These are phyloP conservation scores for Climacteris rufus DNA, from an alignment of 2,113 vertebrate species.

Conservation along the genomic window DNA sequence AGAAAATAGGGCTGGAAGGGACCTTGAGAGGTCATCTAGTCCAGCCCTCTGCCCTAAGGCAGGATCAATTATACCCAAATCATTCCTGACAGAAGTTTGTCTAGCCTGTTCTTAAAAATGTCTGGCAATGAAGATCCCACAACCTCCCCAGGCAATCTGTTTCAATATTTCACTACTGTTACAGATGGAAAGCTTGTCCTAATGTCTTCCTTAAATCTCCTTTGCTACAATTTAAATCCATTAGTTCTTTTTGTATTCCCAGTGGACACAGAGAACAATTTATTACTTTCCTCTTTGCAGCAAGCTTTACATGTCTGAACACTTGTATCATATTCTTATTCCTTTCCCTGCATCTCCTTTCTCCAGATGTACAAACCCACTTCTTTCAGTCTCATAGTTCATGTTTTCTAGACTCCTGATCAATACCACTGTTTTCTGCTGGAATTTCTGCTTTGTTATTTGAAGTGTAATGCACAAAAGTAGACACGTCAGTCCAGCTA, in stretches of 20 bases:
- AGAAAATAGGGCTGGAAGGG: neutral
- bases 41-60: conserved; percentile 48
- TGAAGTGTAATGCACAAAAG: neutral
- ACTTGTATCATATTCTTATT: neutral
- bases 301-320: neutral
- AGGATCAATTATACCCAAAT: conserved; percentile 52
- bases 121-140: conserved; percentile 22
- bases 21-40: conserved; percentile 10
- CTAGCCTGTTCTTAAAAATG: conserved; percentile 17
- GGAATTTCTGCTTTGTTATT: neutral
- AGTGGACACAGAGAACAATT: neutral
- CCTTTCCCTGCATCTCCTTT: neutral
- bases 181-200: conserved; percentile 19
- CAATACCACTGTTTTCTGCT: neutral
- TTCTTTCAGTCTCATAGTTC: neutral
- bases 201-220: conserved; percentile 25
- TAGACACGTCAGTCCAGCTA: neutral
- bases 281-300: neutral
- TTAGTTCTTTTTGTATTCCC: conserved; percentile 41
- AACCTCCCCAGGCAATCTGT: conserved; percentile 36
- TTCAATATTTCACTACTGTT: neutral
- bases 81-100: conserved; percentile 46
- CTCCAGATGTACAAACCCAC: neutral
- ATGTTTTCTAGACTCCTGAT: neutral
- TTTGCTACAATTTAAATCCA: conserved; percentile 32